These are phyloP conservation scores for Crocodylus rhombifer DNA, from an alignment of 2,797 vertebrate species.

Conservation along the genomic window DNA sequence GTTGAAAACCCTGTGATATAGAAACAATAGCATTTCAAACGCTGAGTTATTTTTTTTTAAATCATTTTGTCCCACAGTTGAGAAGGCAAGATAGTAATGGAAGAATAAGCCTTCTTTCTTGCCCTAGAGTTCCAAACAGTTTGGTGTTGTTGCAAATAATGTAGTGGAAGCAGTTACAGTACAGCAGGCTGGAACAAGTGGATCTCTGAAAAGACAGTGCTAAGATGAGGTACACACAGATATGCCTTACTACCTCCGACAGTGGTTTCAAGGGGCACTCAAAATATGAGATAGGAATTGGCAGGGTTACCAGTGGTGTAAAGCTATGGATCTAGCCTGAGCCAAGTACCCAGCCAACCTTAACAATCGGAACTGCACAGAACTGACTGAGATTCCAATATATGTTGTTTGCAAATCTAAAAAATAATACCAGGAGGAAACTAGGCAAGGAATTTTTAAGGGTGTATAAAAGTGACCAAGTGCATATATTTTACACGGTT, in stretches of 20 bases:
- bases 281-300: not conserved
- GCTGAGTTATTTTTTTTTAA: too few species aligned
- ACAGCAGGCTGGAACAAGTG: not conserved
- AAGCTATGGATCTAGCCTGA: not conserved
- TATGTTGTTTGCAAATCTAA: not conserved
- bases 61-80: too few species aligned
- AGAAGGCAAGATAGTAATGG: not conserved
- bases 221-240: not conserved
- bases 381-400: not conserved
- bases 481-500: not conserved
- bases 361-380: not conserved
- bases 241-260: not conserved
- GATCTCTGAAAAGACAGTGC: not conserved
- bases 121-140: not conserved
- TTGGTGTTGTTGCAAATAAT: not conserved
- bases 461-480: not conserved
- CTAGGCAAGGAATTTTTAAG: fast-evolving
- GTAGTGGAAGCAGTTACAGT: not conserved
- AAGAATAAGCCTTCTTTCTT: not conserved
- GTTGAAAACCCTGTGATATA: too few species aligned
- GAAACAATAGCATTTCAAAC: too few species aligned
- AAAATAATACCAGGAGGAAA: not conserved
- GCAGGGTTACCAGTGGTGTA: not conserved
- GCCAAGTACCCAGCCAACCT: not conserved
- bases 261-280: not conserved